Base-by-base conservation (phyloP, 2,888 invertebrate species). In the Mesochorus sp. region DNA sequence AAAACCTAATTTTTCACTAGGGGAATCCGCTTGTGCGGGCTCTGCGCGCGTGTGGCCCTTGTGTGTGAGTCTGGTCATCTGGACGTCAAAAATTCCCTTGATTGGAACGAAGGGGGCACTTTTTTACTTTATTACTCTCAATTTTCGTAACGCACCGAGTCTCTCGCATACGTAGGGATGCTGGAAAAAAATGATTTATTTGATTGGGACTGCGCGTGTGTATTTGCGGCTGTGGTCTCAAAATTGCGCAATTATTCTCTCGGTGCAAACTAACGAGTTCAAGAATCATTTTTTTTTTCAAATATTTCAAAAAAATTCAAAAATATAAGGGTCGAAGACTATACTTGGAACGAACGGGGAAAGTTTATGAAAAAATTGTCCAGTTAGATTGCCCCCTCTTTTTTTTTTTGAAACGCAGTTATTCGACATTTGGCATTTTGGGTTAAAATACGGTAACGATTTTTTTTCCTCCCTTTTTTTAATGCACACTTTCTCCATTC, bases 1-100 rank as follows among this genome's bases (percentile, higher is more conserved):
- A 86, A 87, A 87, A 84, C 85, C 83, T 85, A 86, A 87, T 86
- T 87, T 86, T 84, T 87, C 82, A 83, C 82, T 80, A 75, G 24
- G 72, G 73, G 49, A 51, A 57, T 66, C 76, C 78, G 78, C 73
- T 81, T 83, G 87, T 87, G 87, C 83, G 87, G 86, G 81, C 86
- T 80, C 31, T 37, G 67, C 75, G 74, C 62, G 82, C 74, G 80
- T 81, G 81, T 80, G 83, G 84, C 80, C 74, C 55, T 57, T 62
- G 81, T 68, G 80, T 55, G 81, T 4, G 21, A 34, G 26, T 19
- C 57, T 31, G 44, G 28, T 53, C 59, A 17, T 61, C 39, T 39
- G 51, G 21, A 44, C 55, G 31, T 66, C 8, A 49, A 55, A 71
- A 66, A 49, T 39, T 53, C 53, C 26, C 73, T 73, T 70, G 76